Evolutionary conservation across 37 sponge, comb jelly and placozoan genomes (phyloP).

Genomic region (Lycopodina hypogea): DNA sequence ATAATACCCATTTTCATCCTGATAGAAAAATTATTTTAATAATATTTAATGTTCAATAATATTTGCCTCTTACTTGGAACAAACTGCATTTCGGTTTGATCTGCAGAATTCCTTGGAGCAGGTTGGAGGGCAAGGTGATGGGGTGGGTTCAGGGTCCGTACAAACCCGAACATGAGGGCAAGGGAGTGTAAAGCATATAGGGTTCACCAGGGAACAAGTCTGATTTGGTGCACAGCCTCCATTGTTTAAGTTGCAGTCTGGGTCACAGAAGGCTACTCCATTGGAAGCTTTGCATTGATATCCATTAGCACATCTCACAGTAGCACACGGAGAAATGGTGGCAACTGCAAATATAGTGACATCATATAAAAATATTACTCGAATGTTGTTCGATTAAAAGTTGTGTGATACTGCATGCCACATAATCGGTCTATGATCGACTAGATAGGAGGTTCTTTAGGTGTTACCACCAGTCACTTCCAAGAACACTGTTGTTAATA

Average conservation of each 20-base stretch:
- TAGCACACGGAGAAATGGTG: not conserved
- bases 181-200: slow-evolving; percentile 5
- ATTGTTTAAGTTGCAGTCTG: slow-evolving; percentile 27
- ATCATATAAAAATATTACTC: no score
- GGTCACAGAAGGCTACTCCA: slow-evolving; percentile 35
- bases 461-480: no score
- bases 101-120: slow-evolving; percentile 32
- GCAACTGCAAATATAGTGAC: not conserved
- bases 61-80: slow-evolving; percentile 14
- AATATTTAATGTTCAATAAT: not conserved
- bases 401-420: no score
- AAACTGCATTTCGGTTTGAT: slow-evolving; percentile 1
- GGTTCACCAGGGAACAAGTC: slow-evolving; percentile 2
- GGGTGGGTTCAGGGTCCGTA: not conserved
- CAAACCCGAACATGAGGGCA: slow-evolving; percentile 10
- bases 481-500: no score
- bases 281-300: not conserved
- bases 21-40: no score
- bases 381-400: no score
- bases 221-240: slow-evolving; percentile 28
- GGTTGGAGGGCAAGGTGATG: slow-evolving; percentile 16
- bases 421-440: no score
- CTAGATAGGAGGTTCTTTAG: no score
- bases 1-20: no score
- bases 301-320: not conserved